These are phyloP conservation scores for Tenthredo distinguenda DNA, from an alignment of 2,888 invertebrate genomes.

Conservation along the genomic window DNA sequence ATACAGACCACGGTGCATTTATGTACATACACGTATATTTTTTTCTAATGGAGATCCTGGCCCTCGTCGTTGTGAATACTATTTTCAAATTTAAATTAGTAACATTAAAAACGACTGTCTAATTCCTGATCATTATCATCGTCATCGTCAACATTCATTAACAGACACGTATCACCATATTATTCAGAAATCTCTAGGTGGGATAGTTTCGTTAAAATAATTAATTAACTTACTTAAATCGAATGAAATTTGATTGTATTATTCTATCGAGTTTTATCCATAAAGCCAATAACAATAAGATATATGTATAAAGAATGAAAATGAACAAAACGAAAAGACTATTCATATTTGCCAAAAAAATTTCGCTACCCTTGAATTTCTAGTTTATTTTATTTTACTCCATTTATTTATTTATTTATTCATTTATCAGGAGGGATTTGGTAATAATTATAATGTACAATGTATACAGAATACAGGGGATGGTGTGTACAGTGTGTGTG, in stretches of 20 bases:
- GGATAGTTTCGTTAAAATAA: conserved; percentile 20
- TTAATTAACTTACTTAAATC: not conserved
- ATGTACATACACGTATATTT: not conserved
- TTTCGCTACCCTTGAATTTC: no score
- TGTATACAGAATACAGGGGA: not conserved
- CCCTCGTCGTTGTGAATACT: not conserved
- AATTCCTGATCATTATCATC: no score
- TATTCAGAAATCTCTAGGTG: no score
- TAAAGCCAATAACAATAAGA: not conserved
- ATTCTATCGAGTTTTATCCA: conserved; percentile 75
- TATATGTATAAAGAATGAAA: not conserved
- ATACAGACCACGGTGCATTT: conserved; percentile 28
- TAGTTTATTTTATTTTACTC: not conserved
- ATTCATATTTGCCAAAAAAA: no score
- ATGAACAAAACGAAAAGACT: not conserved
- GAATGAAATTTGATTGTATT: not conserved
- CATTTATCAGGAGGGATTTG: conserved; percentile 34
- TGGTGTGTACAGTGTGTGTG: not conserved
- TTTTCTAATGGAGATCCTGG: not conserved
- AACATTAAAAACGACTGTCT: not conserved
- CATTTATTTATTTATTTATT: conserved; percentile 41
- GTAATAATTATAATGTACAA: not conserved
- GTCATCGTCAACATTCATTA: no score
- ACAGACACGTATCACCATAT: no score
- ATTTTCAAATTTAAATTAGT: not conserved